Evolutionary conservation across 2,888 invertebrate species (phyloP).

Genomic region (Tinea pellionella): DNA sequence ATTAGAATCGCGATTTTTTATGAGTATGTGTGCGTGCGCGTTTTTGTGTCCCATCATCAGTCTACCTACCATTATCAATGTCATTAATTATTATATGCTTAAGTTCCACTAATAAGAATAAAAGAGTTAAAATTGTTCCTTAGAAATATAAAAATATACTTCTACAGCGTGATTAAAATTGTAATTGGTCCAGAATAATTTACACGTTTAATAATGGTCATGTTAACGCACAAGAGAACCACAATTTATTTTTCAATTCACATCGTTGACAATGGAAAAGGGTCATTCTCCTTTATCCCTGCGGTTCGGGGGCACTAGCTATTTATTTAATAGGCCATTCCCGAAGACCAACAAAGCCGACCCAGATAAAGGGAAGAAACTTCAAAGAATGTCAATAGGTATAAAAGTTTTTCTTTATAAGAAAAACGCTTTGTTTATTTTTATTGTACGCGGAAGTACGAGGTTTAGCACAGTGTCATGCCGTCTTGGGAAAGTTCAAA

Average conservation of each 20-base stretch:
- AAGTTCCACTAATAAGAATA: too few relatives aligned
- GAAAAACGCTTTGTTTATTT: background rate
- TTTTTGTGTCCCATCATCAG: too few relatives aligned
- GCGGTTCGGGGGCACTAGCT: slow-evolving; percentile 24
- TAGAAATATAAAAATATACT: too few relatives aligned
- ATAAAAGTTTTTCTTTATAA: slow-evolving; percentile 16
- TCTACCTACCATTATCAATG: too few relatives aligned
- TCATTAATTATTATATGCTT: too few relatives aligned
- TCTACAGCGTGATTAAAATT: too few relatives aligned
- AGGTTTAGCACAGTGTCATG: too few relatives aligned
- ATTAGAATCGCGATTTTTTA: too few relatives aligned
- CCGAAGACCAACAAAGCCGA: slow-evolving; percentile 1
- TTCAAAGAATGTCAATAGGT: slow-evolving; percentile 26
- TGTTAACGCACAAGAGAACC: background rate
- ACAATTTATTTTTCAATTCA: slow-evolving; percentile 25
- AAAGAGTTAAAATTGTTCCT: too few relatives aligned
- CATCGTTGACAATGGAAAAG: slow-evolving; percentile 19
- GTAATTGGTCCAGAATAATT: background rate
- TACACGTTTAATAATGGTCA: background rate
- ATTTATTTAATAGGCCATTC: slow-evolving; percentile 38
- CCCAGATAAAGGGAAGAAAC: slow-evolving; percentile 18
- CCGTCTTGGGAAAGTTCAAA: too few relatives aligned
- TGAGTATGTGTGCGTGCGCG: too few relatives aligned
- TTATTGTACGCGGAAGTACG: too few relatives aligned
- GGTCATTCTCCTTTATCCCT: slow-evolving; percentile 28